Conservation (phyloP, 2,888 invertebrate genomes). For the Balanococcus diminutus region DNA sequence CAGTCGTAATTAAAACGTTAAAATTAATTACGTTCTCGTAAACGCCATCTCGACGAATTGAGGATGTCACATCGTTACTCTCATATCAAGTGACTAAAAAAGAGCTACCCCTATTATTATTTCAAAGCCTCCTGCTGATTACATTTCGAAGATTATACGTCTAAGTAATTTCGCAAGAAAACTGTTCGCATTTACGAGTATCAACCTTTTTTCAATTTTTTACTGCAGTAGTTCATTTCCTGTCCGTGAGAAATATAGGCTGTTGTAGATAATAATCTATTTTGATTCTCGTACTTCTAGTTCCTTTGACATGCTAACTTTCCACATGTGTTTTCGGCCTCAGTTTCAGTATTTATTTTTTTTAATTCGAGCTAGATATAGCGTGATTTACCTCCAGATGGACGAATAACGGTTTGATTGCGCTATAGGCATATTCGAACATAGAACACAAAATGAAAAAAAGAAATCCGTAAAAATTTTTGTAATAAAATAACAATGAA, state of each 20-base stretch:
- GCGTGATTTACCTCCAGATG: background rate
- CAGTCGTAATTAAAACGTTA: constrained; percentile 20
- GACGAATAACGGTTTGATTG: background rate
- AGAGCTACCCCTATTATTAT: constrained; percentile 42
- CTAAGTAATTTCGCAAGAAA: constrained; percentile 48
- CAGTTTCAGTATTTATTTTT: background rate
- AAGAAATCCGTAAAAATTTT: constrained; percentile 31
- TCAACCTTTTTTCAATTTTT: constrained; percentile 51
- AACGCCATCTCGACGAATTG: background rate
- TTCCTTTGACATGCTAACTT: constrained; percentile 39
- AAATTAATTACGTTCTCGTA: constrained; percentile 26
- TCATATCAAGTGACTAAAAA: constrained; percentile 40
- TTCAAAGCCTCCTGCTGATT: constrained; percentile 49
- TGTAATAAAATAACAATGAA: constrained; percentile 39
- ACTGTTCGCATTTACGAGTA: constrained; percentile 21
- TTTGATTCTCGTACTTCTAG: constrained; percentile 5
- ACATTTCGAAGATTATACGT: constrained; percentile 48
- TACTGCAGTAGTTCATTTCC: constrained; percentile 47
- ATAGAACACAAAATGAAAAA: background rate
- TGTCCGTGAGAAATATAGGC: constrained; percentile 39
- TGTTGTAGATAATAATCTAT: constrained; percentile 34
- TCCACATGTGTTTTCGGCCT: background rate
- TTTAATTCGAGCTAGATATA: background rate
- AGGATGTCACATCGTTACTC: constrained; percentile 46
- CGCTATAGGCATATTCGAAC: background rate